Conservation (phyloP, 2,113 vertebrate genomes). For the Gobius niger region DNA sequence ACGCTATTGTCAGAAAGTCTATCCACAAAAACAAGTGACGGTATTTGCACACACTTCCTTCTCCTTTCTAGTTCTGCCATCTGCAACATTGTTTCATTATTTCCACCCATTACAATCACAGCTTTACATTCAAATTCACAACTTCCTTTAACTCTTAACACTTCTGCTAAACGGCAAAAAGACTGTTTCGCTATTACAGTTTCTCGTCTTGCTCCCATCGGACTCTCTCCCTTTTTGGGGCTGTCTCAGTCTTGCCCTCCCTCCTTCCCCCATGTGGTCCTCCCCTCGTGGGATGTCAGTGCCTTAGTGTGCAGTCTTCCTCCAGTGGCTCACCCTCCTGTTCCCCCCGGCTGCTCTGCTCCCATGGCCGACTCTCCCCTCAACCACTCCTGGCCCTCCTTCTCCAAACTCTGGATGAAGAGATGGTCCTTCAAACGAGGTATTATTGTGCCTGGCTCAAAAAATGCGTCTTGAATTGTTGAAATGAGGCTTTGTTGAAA, state of each 20-base stretch:
- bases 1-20: background rate
- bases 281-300: constrained; percentile 62
- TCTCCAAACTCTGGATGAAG: constrained; percentile 95
- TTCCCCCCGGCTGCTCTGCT: constrained; percentile 36
- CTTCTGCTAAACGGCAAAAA: no score
- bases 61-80: constrained; percentile 33
- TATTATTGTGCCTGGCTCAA: constrained; percentile 58
- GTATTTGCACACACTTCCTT: constrained; percentile 46
- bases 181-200: constrained; percentile 27
- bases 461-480: background rate
- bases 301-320: constrained; percentile 46
- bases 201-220: constrained; percentile 17
- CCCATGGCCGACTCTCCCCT: constrained; percentile 87
- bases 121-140: background rate
- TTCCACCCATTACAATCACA: background rate
- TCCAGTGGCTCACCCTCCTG: constrained; percentile 42
- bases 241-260: constrained; percentile 21
- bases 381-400: constrained; percentile 95
- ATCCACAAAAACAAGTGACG: background rate
- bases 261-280: constrained; percentile 36
- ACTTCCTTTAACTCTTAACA: background rate
- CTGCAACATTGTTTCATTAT: constrained; percentile 13
- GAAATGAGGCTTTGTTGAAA: background rate
- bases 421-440: constrained; percentile 96
- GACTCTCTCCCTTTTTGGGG: constrained; percentile 6